Evolutionary conservation across 2,888 invertebrate species (phyloP).

Genomic region (Cephus runcator): DNA sequence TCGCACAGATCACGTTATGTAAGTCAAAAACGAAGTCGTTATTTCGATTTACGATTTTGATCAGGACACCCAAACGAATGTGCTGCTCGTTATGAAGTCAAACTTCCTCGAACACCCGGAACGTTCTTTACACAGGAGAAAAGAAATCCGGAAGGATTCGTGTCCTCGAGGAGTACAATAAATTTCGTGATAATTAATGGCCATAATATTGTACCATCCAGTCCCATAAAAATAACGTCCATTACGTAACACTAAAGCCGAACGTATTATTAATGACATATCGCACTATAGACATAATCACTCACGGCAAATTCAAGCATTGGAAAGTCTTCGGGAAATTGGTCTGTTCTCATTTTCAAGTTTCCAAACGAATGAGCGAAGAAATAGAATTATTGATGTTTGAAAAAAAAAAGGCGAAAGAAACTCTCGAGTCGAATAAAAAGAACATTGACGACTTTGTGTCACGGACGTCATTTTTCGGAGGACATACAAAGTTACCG

Average conservation of each 20-base stretch:
- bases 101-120: not conserved
- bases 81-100: not conserved
- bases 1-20: not conserved
- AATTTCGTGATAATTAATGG: not conserved
- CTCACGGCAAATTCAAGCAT: not conserved
- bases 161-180: not conserved
- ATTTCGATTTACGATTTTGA: not conserved
- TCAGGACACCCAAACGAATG: not conserved
- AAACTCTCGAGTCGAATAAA: not conserved
- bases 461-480: not conserved
- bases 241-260: not conserved
- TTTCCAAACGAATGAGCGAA: not conserved
- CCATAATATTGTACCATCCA: not conserved
- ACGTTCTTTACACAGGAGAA: not conserved
- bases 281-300: not conserved
- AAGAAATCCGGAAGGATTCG: not conserved
- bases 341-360: not conserved
- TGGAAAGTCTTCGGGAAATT: not conserved
- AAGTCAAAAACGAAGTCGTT: not conserved
- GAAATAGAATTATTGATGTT: not conserved
- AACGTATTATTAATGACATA: not conserved
- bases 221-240: not conserved
- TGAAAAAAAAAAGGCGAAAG: not conserved
- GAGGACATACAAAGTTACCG: not conserved
- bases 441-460: not conserved